Evolutionary conservation across 1,140 invertebrate genomes (phyloP), one percentile per base, ranked within the genome.

Genomic region (Macrosteles quadrilineatus): DNA sequence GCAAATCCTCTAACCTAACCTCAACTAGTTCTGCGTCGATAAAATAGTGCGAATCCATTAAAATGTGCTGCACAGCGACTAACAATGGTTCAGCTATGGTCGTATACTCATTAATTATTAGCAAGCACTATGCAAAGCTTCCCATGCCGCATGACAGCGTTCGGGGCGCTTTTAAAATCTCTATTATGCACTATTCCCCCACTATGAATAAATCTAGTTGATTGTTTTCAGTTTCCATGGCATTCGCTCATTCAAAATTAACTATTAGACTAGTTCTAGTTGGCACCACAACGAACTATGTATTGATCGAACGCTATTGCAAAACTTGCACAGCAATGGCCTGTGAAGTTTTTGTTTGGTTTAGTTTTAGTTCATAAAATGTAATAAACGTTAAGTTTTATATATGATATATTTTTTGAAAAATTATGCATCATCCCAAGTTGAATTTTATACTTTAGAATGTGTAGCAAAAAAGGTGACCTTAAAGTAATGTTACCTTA

Each of bases 1-100:
- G 32, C 32, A 36, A 36, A 36, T 36, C 32, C 32, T 36, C 32
- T 36, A 36, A 36, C 32, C 32, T 36, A 36, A 36, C 32, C 32
- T 36, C 32, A 36, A 36, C 4, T 36, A 36, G 32, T 36, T 36
- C 32, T 36, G 32, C 32, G 32, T 36, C 36, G 55, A 69, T 62
- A 59, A 59, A 59, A 69, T 69, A 62, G 30, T 57, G 30, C 17
- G 21, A 59, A 62, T 69, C 67, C 67, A 69, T 69, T 69, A 69
- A 69, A 69, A 69, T 69, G 32, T 66, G 63, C 27, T 29, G n/a
- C 27, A 43, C 27, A 17, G 63, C 31, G 31, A 19, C 40, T 23
- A 43, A 66, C 63, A 66, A 66, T 66, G 63, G 63, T 66, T 31
- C 27, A 17, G 36, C 40, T 45, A 45, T 45, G 40, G 63, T 25